A percentile compares a stretch with the other conserved stretches of the same genome.
These are phyloP conservation scores for Tinea pellionella DNA, from an alignment of 2,888 invertebrate species.

Conservation along the genomic window DNA sequence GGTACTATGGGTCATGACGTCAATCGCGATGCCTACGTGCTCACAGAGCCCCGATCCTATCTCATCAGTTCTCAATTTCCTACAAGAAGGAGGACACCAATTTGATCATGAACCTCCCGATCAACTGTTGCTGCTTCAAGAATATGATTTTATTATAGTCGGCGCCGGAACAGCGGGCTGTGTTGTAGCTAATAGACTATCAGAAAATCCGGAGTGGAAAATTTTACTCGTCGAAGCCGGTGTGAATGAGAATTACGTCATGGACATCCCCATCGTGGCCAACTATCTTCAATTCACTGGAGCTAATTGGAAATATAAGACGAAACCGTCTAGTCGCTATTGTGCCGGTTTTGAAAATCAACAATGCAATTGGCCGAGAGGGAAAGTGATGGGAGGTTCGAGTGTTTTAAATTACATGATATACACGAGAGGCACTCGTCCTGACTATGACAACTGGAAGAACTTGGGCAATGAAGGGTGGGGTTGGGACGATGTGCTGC, in stretches of 20 bases:
- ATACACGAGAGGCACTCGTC: conserved; percentile 76
- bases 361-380: conserved; percentile 83
- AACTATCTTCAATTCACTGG: conserved; percentile 78
- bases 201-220: conserved; percentile 76
- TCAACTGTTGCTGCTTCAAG: conserved; percentile 50
- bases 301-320: conserved; percentile 85
- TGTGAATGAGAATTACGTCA: conserved; percentile 74
- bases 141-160: conserved; percentile 82
- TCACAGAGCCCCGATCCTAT: conserved; percentile 46
- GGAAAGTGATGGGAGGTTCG: conserved; percentile 85
- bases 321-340: conserved; percentile 77
- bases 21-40: conserved; percentile 22
- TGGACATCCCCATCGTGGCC: conserved; percentile 81
- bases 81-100: conserved; percentile 64
- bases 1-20: conserved; percentile 3
- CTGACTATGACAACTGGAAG: conserved; percentile 84
- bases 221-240: conserved; percentile 82
- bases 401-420: conserved; percentile 86
- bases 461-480: conserved; percentile 77
- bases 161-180: conserved; percentile 88
- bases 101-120: conserved; percentile 66
- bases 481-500: conserved; percentile 77
- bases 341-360: conserved; percentile 81
- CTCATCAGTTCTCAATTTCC: conserved; percentile 61
- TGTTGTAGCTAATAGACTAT: conserved; percentile 77